Evolutionary conservation across 2,888 invertebrate genomes (phyloP).

Genomic region (Celastrina argiolus): DNA sequence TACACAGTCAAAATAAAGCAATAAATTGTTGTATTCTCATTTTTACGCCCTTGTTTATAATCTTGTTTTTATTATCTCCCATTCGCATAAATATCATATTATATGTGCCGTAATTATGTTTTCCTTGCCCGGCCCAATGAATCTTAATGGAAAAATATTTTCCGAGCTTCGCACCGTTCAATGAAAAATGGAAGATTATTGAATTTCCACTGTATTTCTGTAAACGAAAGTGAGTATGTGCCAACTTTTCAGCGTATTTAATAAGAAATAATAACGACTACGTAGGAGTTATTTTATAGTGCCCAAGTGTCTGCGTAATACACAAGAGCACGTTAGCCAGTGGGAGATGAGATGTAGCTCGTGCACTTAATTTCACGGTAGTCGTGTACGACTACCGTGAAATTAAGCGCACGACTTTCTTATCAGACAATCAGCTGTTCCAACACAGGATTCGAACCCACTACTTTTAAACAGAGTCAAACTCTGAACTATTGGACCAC

Average conservation of each 20-base stretch:
- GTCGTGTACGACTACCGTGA: too few species aligned
- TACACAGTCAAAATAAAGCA: background rate
- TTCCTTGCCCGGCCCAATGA: background rate
- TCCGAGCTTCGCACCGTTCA: background rate
- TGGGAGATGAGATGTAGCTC: too few species aligned
- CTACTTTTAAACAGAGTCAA: too few species aligned
- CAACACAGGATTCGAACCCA: too few species aligned
- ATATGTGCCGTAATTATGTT: constrained; percentile 1
- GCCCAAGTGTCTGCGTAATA: too few species aligned
- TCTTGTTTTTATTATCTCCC: constrained; percentile 9
- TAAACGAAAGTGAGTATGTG: background rate
- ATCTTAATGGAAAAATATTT: background rate
- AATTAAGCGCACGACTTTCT: too few species aligned
- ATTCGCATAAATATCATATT: background rate
- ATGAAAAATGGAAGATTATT: background rate
- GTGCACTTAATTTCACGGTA: background rate
- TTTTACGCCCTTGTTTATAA: constrained; percentile 9
- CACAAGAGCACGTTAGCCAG: too few species aligned
- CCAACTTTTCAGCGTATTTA: background rate
- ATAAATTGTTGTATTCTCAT: background rate
- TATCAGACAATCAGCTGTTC: too few species aligned
- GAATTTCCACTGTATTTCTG: background rate
- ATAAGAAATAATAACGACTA: too few species aligned
- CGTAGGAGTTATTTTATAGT: too few species aligned
- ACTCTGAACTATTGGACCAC: too few species aligned